Evolutionary conservation across 2,888 invertebrate genomes (phyloP).

Genomic region (Maniola hyperantus): DNA sequence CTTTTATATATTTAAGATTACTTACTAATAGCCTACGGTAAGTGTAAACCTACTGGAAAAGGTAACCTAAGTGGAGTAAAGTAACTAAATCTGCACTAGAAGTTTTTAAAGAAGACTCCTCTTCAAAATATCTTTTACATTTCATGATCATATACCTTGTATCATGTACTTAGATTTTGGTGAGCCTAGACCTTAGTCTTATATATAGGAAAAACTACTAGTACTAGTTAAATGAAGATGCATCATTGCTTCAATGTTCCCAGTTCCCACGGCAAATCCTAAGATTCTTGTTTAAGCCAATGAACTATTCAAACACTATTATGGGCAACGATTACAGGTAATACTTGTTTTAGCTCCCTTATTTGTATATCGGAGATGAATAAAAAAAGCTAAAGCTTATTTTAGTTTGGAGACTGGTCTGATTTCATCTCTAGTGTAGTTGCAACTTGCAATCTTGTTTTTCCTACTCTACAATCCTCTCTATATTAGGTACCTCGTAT

Average conservation of each 20-base stretch:
- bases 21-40: not conserved
- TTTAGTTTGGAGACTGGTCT: not conserved
- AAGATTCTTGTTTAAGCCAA: constrained; percentile 19
- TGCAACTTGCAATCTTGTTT: not conserved
- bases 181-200: too few species aligned
- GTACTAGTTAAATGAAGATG: not conserved
- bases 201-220: too few species aligned
- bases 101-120: not conserved
- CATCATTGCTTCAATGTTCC: constrained; percentile 17
- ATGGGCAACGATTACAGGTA: constrained; percentile 22
- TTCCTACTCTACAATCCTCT: not conserved
- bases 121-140: not conserved
- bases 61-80: not conserved
- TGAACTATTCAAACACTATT: constrained; percentile 27
- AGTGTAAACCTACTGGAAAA: not conserved
- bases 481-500: not conserved
- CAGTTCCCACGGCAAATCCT: constrained; percentile 27
- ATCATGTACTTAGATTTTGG: not conserved
- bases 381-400: not conserved
- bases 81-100: not conserved
- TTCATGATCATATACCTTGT: not conserved
- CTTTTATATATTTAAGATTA: too few species aligned
- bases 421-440: not conserved
- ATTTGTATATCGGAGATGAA: constrained; percentile 15
- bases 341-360: constrained; percentile 30